Percentiles rank a stretch among this genome's conserved stretches.
Evolutionary conservation across 23 tunicate genomes (phyloP).

Genomic region (Aplidium turbinatum): DNA sequence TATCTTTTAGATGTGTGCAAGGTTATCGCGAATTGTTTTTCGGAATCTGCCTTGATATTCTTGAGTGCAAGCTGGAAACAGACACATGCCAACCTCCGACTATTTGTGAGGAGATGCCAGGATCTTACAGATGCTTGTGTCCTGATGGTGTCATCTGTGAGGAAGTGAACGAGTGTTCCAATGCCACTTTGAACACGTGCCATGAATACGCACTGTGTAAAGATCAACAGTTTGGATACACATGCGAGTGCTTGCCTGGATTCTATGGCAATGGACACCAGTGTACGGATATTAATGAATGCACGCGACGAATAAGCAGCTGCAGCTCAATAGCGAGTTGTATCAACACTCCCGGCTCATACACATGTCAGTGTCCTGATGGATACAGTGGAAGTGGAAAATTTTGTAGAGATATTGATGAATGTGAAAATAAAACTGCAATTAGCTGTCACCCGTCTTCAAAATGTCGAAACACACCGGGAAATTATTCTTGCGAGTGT

Average conservation of each 20-base stretch:
- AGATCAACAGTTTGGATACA: background rate
- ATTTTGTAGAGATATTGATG: constrained; percentile 2
- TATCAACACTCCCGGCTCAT: constrained; percentile 12
- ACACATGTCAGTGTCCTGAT: background rate
- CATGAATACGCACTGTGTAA: constrained; percentile 1
- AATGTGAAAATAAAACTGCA: background rate
- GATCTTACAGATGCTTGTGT: constrained; percentile 21
- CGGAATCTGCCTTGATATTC: background rate
- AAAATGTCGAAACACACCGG: background rate
- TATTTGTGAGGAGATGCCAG: background rate
- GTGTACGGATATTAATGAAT: constrained; percentile 10
- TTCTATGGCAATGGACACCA: background rate
- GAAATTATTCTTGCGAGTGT: constrained; percentile 4
- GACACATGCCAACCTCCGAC: constrained; percentile 12
- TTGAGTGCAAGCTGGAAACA: background rate
- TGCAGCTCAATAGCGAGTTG: background rate
- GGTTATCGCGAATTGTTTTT: constrained; percentile 6
- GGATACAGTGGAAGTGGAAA: constrained; percentile 7
- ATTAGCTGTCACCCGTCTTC: background rate
- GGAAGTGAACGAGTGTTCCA: background rate
- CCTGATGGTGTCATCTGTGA: background rate
- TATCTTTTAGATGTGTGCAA: constrained; percentile 23
- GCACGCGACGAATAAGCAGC: constrained; percentile 1
- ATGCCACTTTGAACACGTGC: constrained; percentile 2
- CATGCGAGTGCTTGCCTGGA: constrained; percentile 1